phyloP scores from a whole-genome alignment of 1,140 invertebrate genomes.

The Carposina sasakii region DNA sequence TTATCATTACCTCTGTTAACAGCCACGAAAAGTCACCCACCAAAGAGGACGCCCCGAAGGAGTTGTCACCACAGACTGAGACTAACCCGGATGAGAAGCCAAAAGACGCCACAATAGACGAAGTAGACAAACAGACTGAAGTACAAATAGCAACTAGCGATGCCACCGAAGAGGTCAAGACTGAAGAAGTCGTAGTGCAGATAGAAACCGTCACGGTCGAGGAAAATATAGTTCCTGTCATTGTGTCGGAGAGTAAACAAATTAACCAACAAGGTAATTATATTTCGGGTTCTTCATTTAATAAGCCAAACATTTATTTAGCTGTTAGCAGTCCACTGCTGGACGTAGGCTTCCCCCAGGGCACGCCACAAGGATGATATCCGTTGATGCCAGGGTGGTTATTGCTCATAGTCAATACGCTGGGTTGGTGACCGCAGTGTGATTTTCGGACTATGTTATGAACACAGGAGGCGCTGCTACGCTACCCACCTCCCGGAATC shows the following conservation, averaged over 20 bases:
- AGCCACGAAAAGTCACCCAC: conserved; percentile 44
- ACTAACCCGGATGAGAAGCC: conserved; percentile 16
- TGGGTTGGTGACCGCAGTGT: too few species aligned
- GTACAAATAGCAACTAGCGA: conserved; percentile 9
- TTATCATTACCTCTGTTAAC: too few species aligned
- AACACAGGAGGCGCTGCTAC: too few species aligned
- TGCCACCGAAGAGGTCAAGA: conserved; percentile 6
- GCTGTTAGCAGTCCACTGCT: too few species aligned
- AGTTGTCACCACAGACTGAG: conserved; percentile 23
- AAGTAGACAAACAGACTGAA: conserved; percentile 21
- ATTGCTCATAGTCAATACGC: too few species aligned
- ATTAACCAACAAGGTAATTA: conserved; percentile 26
- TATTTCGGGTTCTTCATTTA: too few species aligned
- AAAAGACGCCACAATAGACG: conserved; percentile 23
- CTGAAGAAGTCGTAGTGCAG: conserved; percentile 30
- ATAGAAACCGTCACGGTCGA: conserved; percentile 9
- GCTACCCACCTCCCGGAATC: too few species aligned
- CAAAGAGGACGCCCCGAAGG: conserved; percentile 37
- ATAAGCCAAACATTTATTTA: too few species aligned
- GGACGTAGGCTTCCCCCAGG: too few species aligned
- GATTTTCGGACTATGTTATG: too few species aligned
- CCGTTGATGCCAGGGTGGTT: too few species aligned
- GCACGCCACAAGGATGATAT: too few species aligned
- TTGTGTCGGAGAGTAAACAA: conserved; percentile 15
- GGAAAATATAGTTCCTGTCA: conserved; percentile 11